phyloP scores from a whole-genome alignment of 2,888 invertebrate species.

The Allolobophora icterica region DNA sequence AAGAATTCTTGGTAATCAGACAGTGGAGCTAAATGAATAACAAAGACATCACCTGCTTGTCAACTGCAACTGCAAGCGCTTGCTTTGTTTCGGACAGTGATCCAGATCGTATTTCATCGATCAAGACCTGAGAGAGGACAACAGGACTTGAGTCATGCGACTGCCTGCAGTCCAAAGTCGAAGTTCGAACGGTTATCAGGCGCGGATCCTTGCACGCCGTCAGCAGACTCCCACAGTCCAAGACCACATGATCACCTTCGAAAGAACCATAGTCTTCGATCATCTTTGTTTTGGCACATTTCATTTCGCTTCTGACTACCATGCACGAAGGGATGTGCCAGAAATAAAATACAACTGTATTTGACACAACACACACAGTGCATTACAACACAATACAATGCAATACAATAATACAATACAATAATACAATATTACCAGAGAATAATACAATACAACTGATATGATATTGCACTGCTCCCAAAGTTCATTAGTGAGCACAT shows the following conservation, averaged over 20 bases:
- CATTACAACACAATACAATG: too few relatives aligned
- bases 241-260: slow-evolving; percentile 40
- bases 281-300: too few relatives aligned
- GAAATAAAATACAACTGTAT: background rate
- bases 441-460: too few relatives aligned
- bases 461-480: too few relatives aligned
- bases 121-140: slow-evolving; percentile 28
- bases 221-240: slow-evolving; percentile 37
- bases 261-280: background rate
- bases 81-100: background rate
- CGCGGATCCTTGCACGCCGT: slow-evolving; percentile 19
- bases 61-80: background rate
- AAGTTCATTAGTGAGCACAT: too few relatives aligned
- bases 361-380: too few relatives aligned
- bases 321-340: background rate
- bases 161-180: slow-evolving; percentile 36
- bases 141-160: slow-evolving; percentile 40
- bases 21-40: background rate
- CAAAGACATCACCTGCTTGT: background rate
- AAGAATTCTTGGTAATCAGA: too few relatives aligned
- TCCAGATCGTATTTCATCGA: slow-evolving; percentile 19
- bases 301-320: background rate
- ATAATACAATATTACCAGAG: too few relatives aligned
- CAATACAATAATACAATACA: too few relatives aligned
- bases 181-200: slow-evolving; percentile 37